phyloP scores from a whole-genome alignment of 2,888 invertebrate species.

The Schrankia costaestrigalis region DNA sequence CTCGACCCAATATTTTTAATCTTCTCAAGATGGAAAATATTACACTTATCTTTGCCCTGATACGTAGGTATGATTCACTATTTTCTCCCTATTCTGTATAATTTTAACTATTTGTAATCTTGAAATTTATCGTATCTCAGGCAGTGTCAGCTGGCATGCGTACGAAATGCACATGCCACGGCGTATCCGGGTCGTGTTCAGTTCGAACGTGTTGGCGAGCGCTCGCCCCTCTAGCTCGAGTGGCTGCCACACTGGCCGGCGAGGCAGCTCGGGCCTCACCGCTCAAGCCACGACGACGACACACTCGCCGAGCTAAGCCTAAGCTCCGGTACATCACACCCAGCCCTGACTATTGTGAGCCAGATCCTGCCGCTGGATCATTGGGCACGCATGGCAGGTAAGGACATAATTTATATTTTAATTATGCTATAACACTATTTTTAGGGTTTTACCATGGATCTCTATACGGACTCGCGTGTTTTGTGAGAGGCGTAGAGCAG shows the following conservation, averaged over 20 bases:
- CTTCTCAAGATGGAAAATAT: too few relatives aligned
- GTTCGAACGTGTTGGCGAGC: conserved; percentile 91
- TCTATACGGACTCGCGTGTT: too few relatives aligned
- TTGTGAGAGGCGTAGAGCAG: too few relatives aligned
- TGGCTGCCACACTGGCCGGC: conserved; percentile 77
- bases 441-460: neutral
- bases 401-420: neutral
- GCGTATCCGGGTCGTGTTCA: conserved; percentile 91
- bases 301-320: conserved; percentile 68
- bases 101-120: too few relatives aligned
- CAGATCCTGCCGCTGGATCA: conserved; percentile 86
- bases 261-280: conserved; percentile 67
- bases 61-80: too few relatives aligned
- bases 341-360: conserved; percentile 91
- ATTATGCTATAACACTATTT: neutral
- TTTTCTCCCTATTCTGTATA: too few relatives aligned
- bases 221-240: conserved; percentile 82
- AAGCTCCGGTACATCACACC: conserved; percentile 88
- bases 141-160: conserved; percentile 80
- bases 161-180: conserved; percentile 90
- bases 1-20: too few relatives aligned
- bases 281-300: conserved; percentile 53
- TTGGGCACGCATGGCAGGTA: conserved; percentile 89
- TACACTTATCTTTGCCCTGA: too few relatives aligned
- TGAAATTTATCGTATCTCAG: conserved; percentile 51